Evolutionary conservation across 2,797 vertebrate species (phyloP).

Genomic region (Galago senegalensis): DNA sequence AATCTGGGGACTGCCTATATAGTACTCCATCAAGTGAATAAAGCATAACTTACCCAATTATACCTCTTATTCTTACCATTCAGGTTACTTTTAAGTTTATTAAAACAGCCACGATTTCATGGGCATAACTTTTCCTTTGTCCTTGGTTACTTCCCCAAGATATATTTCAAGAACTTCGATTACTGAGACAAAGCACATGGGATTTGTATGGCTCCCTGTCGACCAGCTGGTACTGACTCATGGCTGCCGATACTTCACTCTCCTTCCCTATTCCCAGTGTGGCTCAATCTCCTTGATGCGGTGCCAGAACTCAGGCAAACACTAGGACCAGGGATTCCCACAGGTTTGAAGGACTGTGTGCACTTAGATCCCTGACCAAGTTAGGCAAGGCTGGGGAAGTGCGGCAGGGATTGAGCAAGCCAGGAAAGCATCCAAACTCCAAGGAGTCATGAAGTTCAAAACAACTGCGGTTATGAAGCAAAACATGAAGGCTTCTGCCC

Average conservation of each 20-base stretch:
- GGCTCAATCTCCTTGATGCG: background rate
- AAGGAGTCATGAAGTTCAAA: slow-evolving; percentile 59
- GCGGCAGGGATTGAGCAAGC: slow-evolving; percentile 50
- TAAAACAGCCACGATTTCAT: slow-evolving; percentile 49
- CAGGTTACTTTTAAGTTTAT: slow-evolving; percentile 50
- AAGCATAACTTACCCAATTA: background rate
- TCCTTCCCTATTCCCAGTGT: background rate
- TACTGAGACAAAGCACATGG: slow-evolving; percentile 9
- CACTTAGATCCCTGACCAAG: background rate
- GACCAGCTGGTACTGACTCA: background rate
- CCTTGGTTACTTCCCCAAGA: slow-evolving; percentile 25
- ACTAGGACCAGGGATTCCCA: background rate
- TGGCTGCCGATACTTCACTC: background rate
- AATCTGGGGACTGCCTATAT: background rate
- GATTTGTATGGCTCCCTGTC: background rate
- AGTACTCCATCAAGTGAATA: slow-evolving; percentile 3
- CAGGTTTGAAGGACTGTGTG: background rate
- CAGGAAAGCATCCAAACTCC: slow-evolving; percentile 18
- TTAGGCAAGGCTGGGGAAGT: slow-evolving; percentile 38
- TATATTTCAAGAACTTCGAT: background rate
- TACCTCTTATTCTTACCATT: background rate
- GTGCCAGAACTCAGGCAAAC: background rate
- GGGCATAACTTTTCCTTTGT: slow-evolving; percentile 24
- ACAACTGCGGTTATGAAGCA: slow-evolving; percentile 41
- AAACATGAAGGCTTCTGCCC: background rate